Evolutionary conservation across 2,888 invertebrate genomes (phyloP).

Genomic region (Clusia tigrina): DNA sequence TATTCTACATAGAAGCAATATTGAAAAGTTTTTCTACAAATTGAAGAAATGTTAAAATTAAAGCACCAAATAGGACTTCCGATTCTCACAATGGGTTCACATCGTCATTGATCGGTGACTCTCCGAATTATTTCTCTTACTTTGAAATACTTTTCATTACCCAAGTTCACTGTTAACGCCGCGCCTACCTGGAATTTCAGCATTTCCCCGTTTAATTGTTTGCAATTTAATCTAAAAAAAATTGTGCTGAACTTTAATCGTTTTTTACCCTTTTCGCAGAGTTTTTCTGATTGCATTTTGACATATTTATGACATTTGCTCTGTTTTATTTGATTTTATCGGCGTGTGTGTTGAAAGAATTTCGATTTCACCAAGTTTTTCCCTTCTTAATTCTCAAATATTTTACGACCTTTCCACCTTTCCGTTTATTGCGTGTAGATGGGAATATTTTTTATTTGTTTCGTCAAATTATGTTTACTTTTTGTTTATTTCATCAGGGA

Average conservation of each 20-base stretch:
- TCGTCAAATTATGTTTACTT: conserved; percentile 50
- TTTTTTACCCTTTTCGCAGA: neutral
- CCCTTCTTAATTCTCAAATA: neutral
- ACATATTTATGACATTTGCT: conserved; percentile 42
- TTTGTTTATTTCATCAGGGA: conserved; percentile 10
- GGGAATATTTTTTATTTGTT: conserved; percentile 41
- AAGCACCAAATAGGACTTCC: too few species aligned
- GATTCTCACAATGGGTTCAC: too few species aligned
- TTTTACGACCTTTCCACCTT: conserved; percentile 14
- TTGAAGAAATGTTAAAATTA: too few species aligned
- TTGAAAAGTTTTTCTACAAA: too few species aligned
- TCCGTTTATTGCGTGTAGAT: too few species aligned
- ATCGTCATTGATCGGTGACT: too few species aligned
- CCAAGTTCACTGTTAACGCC: neutral
- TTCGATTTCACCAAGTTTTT: neutral
- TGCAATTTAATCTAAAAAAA: neutral
- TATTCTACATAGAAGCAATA: too few species aligned
- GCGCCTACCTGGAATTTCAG: neutral
- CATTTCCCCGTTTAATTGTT: neutral
- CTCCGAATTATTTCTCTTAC: too few species aligned
- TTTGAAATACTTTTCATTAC: too few species aligned
- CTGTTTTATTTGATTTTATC: conserved; percentile 19
- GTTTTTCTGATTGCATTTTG: conserved; percentile 30
- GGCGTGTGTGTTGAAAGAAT: conserved; percentile 28
- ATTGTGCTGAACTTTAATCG: neutral